A percentile compares a stretch with the other conserved stretches of the same genome.
Evolutionary conservation across 2,888 invertebrate genomes (phyloP).

Genomic region (Luffia ferchaultella): DNA sequence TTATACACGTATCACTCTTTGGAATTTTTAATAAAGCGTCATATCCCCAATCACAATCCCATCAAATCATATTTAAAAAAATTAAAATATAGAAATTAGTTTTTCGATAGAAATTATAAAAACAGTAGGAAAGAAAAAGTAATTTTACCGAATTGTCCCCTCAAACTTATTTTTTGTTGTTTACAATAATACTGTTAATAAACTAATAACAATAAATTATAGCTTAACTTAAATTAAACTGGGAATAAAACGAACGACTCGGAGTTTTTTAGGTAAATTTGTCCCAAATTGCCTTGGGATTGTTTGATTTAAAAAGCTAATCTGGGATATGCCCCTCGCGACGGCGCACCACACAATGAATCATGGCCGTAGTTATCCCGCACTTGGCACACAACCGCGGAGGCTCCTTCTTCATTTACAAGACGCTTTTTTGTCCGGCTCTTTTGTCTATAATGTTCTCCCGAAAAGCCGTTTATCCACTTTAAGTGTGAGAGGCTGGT

Average conservation of each 20-base stretch:
- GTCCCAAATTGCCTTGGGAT: slow-evolving; percentile 8
- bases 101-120: no score
- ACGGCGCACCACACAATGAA: slow-evolving; percentile 25
- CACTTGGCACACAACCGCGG: slow-evolving; percentile 31
- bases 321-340: slow-evolving; percentile 12
- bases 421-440: slow-evolving; percentile 22
- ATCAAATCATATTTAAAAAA: no score
- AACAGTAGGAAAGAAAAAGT: no score
- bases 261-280: slow-evolving; percentile 9
- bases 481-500: slow-evolving; percentile 19
- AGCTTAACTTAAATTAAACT: slow-evolving; percentile 6
- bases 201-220: background rate
- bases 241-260: slow-evolving; percentile 2
- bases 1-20: no score
- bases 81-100: no score
- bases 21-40: no score
- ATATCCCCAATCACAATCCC: no score
- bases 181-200: background rate
- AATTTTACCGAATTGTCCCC: no score
- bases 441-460: slow-evolving; percentile 22
- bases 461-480: slow-evolving; percentile 24
- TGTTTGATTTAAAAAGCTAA: slow-evolving; percentile 10
- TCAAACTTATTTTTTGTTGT: no score
- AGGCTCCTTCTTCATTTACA: slow-evolving; percentile 30
- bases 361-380: slow-evolving; percentile 28